Conservation (phyloP, 2,113 vertebrate species). For the Elanus axillaris region DNA sequence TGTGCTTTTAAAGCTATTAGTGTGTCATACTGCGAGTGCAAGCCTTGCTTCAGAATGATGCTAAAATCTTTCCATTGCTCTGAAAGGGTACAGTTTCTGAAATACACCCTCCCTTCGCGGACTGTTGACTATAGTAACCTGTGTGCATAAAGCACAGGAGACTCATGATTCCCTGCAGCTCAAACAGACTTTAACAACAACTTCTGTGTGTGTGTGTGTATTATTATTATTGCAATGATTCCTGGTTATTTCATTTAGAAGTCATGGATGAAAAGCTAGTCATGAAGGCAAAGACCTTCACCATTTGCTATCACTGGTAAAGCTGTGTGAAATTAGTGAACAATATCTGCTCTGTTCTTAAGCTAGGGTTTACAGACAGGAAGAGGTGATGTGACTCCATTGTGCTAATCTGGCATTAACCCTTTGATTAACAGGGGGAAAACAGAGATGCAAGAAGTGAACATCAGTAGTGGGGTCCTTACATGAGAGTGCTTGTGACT, state of each 20-base stretch:
- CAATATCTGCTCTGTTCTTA: not conserved
- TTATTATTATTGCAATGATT: not conserved
- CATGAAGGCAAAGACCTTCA: not conserved
- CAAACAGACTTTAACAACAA: not conserved
- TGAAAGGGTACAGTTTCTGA: not conserved
- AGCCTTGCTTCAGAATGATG: not conserved
- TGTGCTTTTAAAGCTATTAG: not conserved
- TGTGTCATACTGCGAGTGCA: not conserved
- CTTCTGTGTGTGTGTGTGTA: not conserved
- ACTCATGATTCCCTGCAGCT: not conserved
- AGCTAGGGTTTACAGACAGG: not conserved
- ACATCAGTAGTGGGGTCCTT: not conserved
- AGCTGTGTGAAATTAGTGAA: not conserved
- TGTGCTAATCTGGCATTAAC: not conserved
- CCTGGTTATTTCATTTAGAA: not conserved
- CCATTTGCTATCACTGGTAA: not conserved
- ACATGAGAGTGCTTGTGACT: not conserved
- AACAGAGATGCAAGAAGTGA: not conserved
- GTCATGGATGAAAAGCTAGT: not conserved
- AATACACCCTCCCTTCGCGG: accelerated
- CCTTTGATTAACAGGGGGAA: not conserved
- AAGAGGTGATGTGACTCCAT: not conserved
- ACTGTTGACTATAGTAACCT: not conserved
- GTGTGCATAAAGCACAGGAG: not conserved
- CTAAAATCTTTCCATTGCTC: not conserved